A percentile compares a stretch with the other conserved stretches of the same genome.
Conservation (phyloP, 2,797 vertebrate species). For the Enteromius thamalakanensis region DNA sequence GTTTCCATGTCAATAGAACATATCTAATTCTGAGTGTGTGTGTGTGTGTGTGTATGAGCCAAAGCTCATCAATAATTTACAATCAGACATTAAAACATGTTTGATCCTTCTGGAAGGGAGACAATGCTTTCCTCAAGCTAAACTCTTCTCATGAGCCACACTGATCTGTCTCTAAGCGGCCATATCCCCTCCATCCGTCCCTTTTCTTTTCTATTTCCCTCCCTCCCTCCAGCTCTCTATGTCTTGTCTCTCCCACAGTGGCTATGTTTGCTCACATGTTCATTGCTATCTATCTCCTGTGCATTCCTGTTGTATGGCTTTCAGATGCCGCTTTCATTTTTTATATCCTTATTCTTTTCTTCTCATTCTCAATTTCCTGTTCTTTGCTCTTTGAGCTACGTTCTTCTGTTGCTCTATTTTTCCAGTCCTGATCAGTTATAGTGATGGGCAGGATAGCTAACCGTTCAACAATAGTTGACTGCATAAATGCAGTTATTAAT, state of each 20-base stretch:
- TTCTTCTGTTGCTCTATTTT: not conserved
- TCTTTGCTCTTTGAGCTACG: constrained; percentile 2
- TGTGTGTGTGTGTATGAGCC: not conserved
- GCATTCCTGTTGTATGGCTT: constrained; percentile 1
- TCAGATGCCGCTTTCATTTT: not conserved
- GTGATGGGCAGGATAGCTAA: not conserved
- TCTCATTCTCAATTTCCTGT: constrained; percentile 10
- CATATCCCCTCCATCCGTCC: not conserved
- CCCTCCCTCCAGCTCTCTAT: not conserved
- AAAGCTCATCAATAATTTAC: constrained; percentile 34
- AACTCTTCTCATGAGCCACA: constrained; percentile 9
- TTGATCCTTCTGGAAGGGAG: constrained; percentile 17
- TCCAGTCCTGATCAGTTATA: not conserved
- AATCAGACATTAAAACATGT: constrained; percentile 37
- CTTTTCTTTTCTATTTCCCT: not conserved
- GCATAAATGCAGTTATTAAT: too few relatives aligned
- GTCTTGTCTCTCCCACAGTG: constrained; percentile 11
- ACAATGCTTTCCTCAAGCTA: constrained; percentile 11
- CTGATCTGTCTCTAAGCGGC: not conserved
- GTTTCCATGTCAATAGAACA: constrained; percentile 6
- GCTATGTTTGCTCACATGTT: constrained; percentile 11
- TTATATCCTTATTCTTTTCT: constrained; percentile 1
- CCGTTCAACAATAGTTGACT: not conserved
- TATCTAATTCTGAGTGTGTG: constrained; percentile 16
- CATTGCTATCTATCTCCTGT: not conserved